Conservation (phyloP, 2,797 vertebrate species). For the Heterohyrax brucei region DNA sequence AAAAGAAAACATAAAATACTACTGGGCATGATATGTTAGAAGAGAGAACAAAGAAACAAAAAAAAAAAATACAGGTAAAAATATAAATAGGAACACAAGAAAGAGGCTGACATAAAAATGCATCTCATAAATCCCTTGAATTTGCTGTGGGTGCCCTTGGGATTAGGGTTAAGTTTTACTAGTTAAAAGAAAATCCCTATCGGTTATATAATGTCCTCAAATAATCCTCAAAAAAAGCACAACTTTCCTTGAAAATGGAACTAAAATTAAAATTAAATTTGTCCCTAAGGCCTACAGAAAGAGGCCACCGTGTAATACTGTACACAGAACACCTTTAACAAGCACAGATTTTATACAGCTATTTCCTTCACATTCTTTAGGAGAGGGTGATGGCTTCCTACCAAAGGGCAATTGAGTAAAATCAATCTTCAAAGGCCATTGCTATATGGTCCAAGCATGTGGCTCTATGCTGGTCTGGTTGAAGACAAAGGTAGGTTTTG, state of each 20-base stretch:
- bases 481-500: not conserved
- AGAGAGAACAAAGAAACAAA: slow-evolving; percentile 15
- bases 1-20: slow-evolving; percentile 3
- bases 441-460: not conserved
- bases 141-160: not conserved
- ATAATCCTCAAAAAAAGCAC: slow-evolving; percentile 17
- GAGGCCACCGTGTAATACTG: not conserved
- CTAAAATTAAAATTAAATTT: slow-evolving; percentile 71
- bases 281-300: not conserved
- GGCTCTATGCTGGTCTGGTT: not conserved
- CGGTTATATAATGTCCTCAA: not conserved
- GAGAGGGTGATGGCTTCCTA: not conserved
- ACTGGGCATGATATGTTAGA: not conserved
- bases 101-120: not conserved
- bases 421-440: not conserved
- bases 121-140: too few relatives aligned
- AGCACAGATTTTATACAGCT: not conserved
- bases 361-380: not conserved
- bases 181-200: slow-evolving; percentile 42
- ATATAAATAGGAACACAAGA: not conserved
- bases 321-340: not conserved
- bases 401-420: not conserved
- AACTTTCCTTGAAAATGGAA: slow-evolving; percentile 20
- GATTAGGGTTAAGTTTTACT: not conserved
- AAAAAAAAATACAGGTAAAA: not conserved